Conservation (phyloP, 2,113 vertebrate species). For the Ctenodactylus gundi region DNA sequence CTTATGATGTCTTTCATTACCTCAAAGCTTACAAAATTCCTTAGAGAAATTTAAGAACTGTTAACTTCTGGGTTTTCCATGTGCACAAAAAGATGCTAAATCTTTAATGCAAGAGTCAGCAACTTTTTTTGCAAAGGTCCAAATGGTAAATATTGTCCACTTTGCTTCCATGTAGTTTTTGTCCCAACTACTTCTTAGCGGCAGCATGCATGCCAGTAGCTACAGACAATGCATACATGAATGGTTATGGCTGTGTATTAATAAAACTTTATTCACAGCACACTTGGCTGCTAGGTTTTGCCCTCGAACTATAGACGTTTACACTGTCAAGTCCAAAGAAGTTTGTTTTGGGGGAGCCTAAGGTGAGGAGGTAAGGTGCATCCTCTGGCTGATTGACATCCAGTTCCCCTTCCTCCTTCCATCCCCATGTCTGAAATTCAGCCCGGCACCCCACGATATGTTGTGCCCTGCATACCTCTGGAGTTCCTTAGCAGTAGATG, state of each 20-base stretch:
- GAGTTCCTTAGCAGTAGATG: background rate
- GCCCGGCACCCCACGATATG: no score
- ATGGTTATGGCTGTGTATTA: background rate
- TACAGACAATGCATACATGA: background rate
- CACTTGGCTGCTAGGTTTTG: background rate
- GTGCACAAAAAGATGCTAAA: background rate
- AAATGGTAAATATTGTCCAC: background rate
- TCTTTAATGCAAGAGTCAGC: background rate
- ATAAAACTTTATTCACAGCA: conserved; percentile 59
- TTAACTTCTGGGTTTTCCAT: background rate
- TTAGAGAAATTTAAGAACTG: background rate
- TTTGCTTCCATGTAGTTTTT: background rate
- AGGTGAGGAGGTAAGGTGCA: no score
- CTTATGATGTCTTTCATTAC: conserved; percentile 3
- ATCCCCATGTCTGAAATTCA: background rate
- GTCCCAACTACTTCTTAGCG: background rate
- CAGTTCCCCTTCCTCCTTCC: background rate
- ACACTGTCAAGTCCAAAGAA: conserved; percentile 1
- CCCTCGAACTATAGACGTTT: background rate
- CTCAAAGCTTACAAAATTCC: background rate
- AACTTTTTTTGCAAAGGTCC: background rate
- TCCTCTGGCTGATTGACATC: background rate
- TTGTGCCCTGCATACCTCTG: background rate
- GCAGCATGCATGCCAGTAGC: background rate
- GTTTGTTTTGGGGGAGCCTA: background rate